These are phyloP conservation scores for Ostrea edulis DNA, from an alignment of 1,140 invertebrate species.

Conservation along the genomic window DNA sequence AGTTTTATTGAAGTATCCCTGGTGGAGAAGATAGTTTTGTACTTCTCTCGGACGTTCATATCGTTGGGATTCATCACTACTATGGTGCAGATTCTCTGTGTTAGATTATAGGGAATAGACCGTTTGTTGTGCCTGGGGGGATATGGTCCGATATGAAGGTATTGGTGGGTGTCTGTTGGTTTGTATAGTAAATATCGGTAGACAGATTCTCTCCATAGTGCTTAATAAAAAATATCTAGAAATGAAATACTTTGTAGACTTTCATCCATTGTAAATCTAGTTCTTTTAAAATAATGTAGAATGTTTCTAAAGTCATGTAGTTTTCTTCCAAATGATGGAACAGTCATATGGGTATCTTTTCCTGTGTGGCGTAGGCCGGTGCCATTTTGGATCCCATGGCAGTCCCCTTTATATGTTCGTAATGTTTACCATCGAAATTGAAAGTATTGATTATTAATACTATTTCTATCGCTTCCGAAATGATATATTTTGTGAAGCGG, in stretches of 20 bases:
- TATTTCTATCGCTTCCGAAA: neutral
- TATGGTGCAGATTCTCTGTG: too few relatives aligned
- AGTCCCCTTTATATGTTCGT: conserved; percentile 39
- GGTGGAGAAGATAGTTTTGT: too few relatives aligned
- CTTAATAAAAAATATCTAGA: neutral
- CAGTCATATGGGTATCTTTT: neutral
- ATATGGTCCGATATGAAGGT: too few relatives aligned
- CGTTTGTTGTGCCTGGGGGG: too few relatives aligned
- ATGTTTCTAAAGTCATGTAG: neutral
- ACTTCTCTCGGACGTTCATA: too few relatives aligned
- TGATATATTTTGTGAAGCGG: neutral
- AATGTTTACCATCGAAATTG: conserved; percentile 31
- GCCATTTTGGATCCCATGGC: conserved; percentile 45
- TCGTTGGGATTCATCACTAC: too few relatives aligned
- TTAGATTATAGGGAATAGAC: too few relatives aligned
- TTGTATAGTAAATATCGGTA: neutral
- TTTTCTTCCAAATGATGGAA: neutral
- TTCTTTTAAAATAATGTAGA: neutral
- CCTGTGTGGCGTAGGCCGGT: conserved; percentile 21
- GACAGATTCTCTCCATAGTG: neutral
- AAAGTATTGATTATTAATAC: conserved; percentile 33
- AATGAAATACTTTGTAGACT: neutral
- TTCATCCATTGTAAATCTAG: neutral
- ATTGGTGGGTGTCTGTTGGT: too few relatives aligned
- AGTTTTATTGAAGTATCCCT: too few relatives aligned